A percentile compares a stretch with the other conserved stretches of the same genome.
Evolutionary conservation across 1,140 invertebrate species (phyloP).

Genomic region (Neocloeon triangulifer): DNA sequence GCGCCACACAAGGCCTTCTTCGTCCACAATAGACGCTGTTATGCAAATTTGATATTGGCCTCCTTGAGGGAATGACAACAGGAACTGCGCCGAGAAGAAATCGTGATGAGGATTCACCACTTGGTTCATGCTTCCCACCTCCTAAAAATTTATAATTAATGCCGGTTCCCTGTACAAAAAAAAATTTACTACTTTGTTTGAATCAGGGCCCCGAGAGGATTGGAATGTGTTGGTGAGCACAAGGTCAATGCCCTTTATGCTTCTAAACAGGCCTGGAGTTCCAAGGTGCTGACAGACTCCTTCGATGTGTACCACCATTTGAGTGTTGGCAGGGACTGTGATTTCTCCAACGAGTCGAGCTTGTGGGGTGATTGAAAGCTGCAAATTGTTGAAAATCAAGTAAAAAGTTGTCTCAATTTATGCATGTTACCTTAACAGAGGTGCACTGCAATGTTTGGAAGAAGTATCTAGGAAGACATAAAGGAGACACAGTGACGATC

Average conservation of each 20-base stretch:
- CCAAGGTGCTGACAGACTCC: constrained; percentile 57
- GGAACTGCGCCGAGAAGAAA: constrained; percentile 57
- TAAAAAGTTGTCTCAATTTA: neutral
- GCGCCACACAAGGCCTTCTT: constrained; percentile 45
- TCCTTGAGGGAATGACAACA: constrained; percentile 30
- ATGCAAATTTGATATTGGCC: constrained; percentile 38
- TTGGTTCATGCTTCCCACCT: no score
- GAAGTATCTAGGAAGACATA: constrained; percentile 63
- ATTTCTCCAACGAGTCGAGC: constrained; percentile 37
- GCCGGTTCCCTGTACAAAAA: no score
- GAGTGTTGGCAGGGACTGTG: constrained; percentile 30
- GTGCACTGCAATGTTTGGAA: constrained; percentile 74
- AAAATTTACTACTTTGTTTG: no score
- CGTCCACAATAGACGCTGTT: constrained; percentile 42
- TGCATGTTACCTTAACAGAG: constrained; percentile 21
- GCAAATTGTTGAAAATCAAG: no score
- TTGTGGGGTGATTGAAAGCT: constrained; percentile 65
- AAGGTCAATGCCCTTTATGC: constrained; percentile 43
- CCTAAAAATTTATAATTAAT: no score
- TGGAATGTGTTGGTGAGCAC: no score
- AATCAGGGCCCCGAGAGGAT: no score
- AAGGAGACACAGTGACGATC: constrained; percentile 35
- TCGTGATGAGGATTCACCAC: constrained; percentile 51
- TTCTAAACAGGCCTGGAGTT: constrained; percentile 36
- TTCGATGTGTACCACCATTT: constrained; percentile 66